A percentile compares a stretch with the other conserved stretches of the same genome.
phyloP scores from a whole-genome alignment of 2,113 vertebrate genomes.

The Mirza zaza region DNA sequence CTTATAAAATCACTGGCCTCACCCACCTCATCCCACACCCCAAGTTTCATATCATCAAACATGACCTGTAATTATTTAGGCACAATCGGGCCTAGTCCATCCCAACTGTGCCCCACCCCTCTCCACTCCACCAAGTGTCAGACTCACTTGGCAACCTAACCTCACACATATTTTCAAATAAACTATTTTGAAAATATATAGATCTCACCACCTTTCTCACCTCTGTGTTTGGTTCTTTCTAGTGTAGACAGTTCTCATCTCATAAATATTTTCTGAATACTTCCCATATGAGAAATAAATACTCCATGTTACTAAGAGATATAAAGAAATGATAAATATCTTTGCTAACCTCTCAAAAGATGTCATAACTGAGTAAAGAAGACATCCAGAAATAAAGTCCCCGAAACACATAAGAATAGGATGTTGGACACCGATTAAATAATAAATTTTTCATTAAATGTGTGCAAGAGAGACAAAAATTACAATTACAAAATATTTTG shows the following conservation, averaged over 20 bases:
- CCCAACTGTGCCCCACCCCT: neutral
- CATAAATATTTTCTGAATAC: neutral
- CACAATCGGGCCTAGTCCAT: neutral
- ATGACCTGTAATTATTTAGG: conserved; percentile 51
- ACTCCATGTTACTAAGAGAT: neutral
- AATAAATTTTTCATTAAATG: neutral
- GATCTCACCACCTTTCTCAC: neutral
- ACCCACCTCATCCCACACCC: conserved; percentile 47
- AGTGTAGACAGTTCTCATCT: neutral
- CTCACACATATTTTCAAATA: neutral
- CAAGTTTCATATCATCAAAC: neutral
- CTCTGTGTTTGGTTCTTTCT: neutral
- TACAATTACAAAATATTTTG: neutral
- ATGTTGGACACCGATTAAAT: neutral
- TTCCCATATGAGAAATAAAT: neutral
- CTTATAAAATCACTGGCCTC: conserved; percentile 40
- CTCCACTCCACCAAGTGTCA: neutral
- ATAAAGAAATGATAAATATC: neutral
- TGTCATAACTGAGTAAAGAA: neutral
- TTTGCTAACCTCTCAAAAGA: neutral
- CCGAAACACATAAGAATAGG: neutral
- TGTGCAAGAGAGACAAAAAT: neutral
- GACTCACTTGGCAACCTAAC: neutral
- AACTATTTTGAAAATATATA: neutral
- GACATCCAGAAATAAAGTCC: neutral